A percentile compares a stretch with the other conserved stretches of the same genome.
Conservation (phyloP, 2,888 invertebrate species). For the Papilio protenor region DNA sequence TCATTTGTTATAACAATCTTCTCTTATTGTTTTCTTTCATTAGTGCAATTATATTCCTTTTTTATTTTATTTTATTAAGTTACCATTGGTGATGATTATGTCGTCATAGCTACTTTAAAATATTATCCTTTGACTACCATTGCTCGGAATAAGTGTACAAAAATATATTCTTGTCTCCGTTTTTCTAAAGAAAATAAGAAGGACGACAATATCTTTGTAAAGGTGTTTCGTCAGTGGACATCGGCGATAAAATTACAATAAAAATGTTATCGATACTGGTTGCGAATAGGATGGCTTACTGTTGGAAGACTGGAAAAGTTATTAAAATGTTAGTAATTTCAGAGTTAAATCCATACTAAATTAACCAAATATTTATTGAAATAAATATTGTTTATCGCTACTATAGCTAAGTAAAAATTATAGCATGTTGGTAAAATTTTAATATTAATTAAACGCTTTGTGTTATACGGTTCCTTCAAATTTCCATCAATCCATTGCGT, state of each 20-base stretch:
- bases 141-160: no score
- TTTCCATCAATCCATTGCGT: neutral
- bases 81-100: neutral
- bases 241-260: no score
- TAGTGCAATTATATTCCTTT: neutral
- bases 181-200: no score
- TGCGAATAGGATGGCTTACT: no score
- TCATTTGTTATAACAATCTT: constrained; percentile 9
- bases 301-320: no score
- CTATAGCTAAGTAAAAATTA: neutral
- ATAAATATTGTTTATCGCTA: neutral
- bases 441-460: neutral
- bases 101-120: no score
- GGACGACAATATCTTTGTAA: no score
- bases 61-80: neutral
- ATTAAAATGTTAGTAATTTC: neutral
- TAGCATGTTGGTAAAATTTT: neutral
- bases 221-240: no score
- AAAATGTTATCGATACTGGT: no score
- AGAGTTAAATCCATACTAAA: neutral
- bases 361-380: neutral
- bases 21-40: neutral
- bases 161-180: no score
- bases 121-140: no score
- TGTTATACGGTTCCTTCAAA: neutral